A percentile compares a stretch with the other conserved stretches of the same genome.
Conservation (phyloP, 2,888 invertebrate genomes). For the Cephalotes varians region DNA sequence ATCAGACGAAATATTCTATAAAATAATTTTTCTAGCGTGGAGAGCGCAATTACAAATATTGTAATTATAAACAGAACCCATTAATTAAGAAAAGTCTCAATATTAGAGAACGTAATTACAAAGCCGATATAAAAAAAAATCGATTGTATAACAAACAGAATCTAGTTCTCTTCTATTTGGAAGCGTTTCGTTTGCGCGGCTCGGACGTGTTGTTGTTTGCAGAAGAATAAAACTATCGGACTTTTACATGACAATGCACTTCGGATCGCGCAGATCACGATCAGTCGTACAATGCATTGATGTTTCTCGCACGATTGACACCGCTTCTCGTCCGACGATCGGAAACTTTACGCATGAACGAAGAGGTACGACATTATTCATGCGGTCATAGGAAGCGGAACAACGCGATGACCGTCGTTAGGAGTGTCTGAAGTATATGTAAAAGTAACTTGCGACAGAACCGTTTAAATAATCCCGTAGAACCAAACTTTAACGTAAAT, state of each 20-base stretch:
- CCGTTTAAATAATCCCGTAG: background rate
- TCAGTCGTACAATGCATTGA: constrained; percentile 68
- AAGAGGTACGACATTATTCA: constrained; percentile 72
- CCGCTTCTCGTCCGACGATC: constrained; percentile 72
- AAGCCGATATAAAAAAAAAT: background rate
- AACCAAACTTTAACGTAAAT: background rate
- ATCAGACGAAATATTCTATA: background rate
- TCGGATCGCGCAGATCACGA: constrained; percentile 41
- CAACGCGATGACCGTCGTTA: constrained; percentile 55
- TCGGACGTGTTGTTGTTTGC: constrained; percentile 29
- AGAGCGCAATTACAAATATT: background rate
- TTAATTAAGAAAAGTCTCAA: background rate
- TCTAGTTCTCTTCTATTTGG: background rate
- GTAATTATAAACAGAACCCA: background rate
- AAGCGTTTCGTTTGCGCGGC: constrained; percentile 2
- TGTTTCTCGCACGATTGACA: constrained; percentile 76
- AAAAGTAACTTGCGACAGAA: background rate
- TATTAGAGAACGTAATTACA: background rate
- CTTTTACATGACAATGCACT: constrained; percentile 68
- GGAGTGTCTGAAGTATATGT: constrained; percentile 39
- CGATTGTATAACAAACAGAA: background rate
- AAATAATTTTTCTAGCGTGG: background rate
- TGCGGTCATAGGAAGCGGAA: constrained; percentile 74
- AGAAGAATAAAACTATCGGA: constrained; percentile 39
- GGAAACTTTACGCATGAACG: constrained; percentile 77